A percentile compares a stretch with the other conserved stretches of the same genome.
Conservation (phyloP, 2,797 vertebrate species). For the Pantherophis vulpinus region DNA sequence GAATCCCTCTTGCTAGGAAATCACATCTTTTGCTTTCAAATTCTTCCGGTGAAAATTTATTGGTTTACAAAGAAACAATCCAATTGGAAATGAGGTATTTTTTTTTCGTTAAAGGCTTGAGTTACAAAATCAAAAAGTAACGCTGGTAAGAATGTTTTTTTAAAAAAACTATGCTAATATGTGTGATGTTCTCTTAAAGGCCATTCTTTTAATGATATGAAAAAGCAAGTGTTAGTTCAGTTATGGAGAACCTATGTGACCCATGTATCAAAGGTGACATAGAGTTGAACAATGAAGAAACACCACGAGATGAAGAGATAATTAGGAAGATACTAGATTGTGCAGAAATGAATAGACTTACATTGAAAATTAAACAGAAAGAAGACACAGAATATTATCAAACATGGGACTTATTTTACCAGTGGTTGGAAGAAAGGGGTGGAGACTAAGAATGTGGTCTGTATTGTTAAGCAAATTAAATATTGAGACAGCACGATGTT, state of each 20-base stretch:
- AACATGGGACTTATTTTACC: too few relatives aligned
- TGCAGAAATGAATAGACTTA: too few relatives aligned
- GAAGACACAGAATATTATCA: too few relatives aligned
- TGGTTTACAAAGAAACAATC: constrained; percentile 23
- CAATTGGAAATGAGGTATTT: neutral
- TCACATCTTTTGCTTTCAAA: constrained; percentile 17
- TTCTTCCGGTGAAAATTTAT: constrained; percentile 9
- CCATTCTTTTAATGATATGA: neutral
- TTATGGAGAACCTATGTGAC: neutral
- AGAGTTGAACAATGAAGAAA: too few relatives aligned
- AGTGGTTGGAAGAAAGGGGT: too few relatives aligned
- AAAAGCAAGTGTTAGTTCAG: neutral
- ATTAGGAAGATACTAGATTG: too few relatives aligned
- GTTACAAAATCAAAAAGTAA: neutral
- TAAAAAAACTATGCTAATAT: neutral
- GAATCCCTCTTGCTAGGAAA: constrained; percentile 42
- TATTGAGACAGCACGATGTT: too few relatives aligned
- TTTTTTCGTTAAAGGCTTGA: neutral
- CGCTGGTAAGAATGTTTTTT: neutral
- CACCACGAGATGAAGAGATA: too few relatives aligned
- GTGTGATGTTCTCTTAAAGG: neutral
- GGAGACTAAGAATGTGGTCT: too few relatives aligned
- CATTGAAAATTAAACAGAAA: too few relatives aligned
- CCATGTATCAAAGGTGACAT: neutral
- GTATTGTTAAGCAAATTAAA: too few relatives aligned